A percentile compares a stretch with the other conserved stretches of the same genome.
These are phyloP conservation scores for Dryococelus australis DNA, from an alignment of 2,888 invertebrate genomes.

Conservation along the genomic window DNA sequence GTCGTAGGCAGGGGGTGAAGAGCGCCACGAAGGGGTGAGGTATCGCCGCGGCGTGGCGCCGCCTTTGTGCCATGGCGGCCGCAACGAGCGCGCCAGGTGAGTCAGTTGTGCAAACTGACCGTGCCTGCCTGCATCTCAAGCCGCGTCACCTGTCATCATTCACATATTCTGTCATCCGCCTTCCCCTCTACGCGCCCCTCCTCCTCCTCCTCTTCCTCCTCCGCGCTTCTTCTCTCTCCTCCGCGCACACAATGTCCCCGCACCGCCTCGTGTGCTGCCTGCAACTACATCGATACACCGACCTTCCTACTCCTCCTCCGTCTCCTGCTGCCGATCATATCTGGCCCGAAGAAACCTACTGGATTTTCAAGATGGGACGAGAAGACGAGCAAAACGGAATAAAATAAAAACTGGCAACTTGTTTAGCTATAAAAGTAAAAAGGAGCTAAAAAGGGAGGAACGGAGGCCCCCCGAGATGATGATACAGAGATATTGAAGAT, in stretches of 20 bases:
- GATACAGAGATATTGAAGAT: slow-evolving; percentile 11
- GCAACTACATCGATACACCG: background rate
- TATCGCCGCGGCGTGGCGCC: background rate
- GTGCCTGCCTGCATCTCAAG: background rate
- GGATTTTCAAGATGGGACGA: slow-evolving; percentile 3
- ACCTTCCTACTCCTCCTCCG: background rate
- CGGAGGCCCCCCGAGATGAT: background rate
- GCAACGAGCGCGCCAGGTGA: background rate
- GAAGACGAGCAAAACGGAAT: slow-evolving; percentile 10
- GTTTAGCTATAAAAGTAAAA: background rate
- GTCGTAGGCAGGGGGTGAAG: too few relatives aligned
- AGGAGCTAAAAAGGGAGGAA: background rate
- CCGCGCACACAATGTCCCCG: background rate
- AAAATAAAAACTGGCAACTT: background rate
- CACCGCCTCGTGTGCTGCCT: background rate
- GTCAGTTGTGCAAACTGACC: background rate
- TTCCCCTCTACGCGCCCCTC: background rate
- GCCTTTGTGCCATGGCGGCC: background rate
- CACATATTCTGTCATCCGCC: background rate
- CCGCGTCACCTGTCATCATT: background rate
- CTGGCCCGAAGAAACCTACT: background rate
- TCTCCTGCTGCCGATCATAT: too few relatives aligned
- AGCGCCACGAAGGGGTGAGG: background rate
- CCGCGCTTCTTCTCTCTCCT: background rate
- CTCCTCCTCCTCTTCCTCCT: background rate